Evolutionary conservation across 2,888 invertebrate species (phyloP).

Genomic region (Latheticus oryzae): DNA sequence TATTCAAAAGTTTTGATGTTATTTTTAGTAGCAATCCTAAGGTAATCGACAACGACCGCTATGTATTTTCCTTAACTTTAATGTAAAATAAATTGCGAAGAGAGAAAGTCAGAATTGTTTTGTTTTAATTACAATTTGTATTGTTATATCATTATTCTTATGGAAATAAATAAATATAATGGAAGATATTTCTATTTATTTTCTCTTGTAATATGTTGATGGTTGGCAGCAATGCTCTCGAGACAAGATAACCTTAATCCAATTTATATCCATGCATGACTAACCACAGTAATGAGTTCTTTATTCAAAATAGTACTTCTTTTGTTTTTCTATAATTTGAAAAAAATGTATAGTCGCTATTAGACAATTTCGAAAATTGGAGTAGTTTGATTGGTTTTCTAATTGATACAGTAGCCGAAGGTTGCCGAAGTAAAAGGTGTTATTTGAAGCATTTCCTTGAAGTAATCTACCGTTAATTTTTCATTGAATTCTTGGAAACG

Average conservation of each 20-base stretch:
- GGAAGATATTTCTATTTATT: no score
- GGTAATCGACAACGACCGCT: not conserved
- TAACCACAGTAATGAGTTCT: conserved; percentile 34
- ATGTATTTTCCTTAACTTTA: conserved; percentile 6
- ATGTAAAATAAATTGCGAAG: conserved; percentile 25
- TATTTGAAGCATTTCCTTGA: conserved; percentile 25
- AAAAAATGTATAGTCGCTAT: no score
- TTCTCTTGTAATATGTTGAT: not conserved
- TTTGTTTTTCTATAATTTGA: conserved; percentile 20
- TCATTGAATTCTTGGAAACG: conserved; percentile 12
- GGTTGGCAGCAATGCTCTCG: conserved; percentile 23
- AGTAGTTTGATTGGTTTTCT: no score
- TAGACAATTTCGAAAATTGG: conserved; percentile 1
- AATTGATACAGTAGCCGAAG: conserved; percentile 7
- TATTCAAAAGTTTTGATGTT: conserved; percentile 9
- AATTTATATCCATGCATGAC: conserved; percentile 37
- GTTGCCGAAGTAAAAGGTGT: conserved; percentile 23
- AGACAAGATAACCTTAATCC: conserved; percentile 38
- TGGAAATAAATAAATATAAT: not conserved
- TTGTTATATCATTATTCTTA: no score
- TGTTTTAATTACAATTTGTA: conserved; percentile 9
- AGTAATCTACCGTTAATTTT: conserved; percentile 18
- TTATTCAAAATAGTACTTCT: conserved; percentile 36
- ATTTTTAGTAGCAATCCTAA: conserved; percentile 4
- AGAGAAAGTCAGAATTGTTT: conserved; percentile 15